These are phyloP conservation scores for Panulirus ornatus DNA, from an alignment of 1,140 invertebrate genomes.

Conservation along the genomic window DNA sequence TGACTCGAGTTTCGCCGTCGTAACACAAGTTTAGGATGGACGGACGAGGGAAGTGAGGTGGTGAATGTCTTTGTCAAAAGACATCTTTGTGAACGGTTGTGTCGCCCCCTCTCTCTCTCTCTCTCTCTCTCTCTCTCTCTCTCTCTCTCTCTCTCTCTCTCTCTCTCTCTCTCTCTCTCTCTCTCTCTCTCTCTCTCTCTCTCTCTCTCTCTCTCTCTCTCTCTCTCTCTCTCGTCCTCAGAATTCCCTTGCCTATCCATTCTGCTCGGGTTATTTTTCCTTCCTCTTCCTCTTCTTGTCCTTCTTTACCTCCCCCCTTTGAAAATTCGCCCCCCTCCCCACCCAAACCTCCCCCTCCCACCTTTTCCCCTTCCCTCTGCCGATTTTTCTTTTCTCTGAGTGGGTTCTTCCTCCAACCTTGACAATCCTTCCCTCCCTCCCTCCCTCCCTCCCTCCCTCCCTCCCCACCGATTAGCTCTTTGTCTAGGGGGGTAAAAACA, in stretches of 20 bases:
- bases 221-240: background rate
- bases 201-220: no score
- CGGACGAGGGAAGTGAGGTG: no score
- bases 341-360: no score
- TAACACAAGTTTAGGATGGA: no score
- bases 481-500: no score
- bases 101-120: slow-evolving; percentile 20
- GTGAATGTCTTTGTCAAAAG: no score
- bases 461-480: no score
- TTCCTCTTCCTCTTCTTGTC: background rate
- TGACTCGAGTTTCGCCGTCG: no score
- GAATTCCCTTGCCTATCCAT: background rate
- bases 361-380: background rate
- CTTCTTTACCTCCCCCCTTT: background rate
- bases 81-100: no score
- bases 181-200: no score
- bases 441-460: slow-evolving; percentile 11
- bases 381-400: background rate
- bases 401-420: background rate
- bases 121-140: slow-evolving; percentile 29
- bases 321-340: no score
- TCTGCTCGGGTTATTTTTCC: background rate
- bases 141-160: slow-evolving; percentile 29
- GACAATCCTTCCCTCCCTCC: background rate
- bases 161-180: slow-evolving; percentile 6